A percentile compares a stretch with the other conserved stretches of the same genome.
Conservation (phyloP, 2,888 invertebrate species). For the Apamea anceps region DNA sequence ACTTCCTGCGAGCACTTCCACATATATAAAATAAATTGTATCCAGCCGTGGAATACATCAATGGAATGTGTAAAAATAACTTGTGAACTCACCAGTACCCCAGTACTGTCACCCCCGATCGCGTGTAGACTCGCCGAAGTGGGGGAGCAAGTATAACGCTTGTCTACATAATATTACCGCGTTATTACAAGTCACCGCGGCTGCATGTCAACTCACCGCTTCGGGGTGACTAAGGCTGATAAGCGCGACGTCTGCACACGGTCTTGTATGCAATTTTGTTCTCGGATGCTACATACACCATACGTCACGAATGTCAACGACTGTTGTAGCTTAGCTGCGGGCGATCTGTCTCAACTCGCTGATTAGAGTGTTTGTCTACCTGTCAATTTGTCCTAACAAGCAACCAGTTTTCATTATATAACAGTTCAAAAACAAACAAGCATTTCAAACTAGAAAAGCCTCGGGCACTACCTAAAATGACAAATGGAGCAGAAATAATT, state of each 20-base stretch:
- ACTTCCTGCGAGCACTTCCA: constrained; percentile 43
- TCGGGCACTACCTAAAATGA: constrained; percentile 45
- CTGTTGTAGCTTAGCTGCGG: background rate
- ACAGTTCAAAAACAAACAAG: constrained; percentile 40
- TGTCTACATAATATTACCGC: constrained; percentile 82
- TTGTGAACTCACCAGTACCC: constrained; percentile 73
- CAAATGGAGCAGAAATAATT: constrained; percentile 56
- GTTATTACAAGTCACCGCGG: constrained; percentile 76
- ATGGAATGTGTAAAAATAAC: constrained; percentile 59
- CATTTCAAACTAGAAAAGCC: constrained; percentile 40
- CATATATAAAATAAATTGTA: constrained; percentile 59
- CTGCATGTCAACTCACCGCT: constrained; percentile 64
- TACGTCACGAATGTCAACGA: background rate
- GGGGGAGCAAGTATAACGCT: constrained; percentile 78
- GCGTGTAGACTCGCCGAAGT: constrained; percentile 71
- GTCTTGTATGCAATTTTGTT: constrained; percentile 33
- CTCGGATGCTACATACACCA: background rate
- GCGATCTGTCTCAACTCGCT: constrained; percentile 12
- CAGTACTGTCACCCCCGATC: constrained; percentile 73
- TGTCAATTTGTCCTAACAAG: constrained; percentile 32
- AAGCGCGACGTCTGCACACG: constrained; percentile 44
- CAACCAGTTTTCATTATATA: constrained; percentile 19
- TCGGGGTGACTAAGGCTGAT: constrained; percentile 61
- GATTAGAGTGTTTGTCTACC: constrained; percentile 29
- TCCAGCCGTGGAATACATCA: constrained; percentile 53